Evolutionary conservation across 2,888 invertebrate species (phyloP), one percentile per base, ranked within the genome.

Genomic region (Dioctria linearis): DNA sequence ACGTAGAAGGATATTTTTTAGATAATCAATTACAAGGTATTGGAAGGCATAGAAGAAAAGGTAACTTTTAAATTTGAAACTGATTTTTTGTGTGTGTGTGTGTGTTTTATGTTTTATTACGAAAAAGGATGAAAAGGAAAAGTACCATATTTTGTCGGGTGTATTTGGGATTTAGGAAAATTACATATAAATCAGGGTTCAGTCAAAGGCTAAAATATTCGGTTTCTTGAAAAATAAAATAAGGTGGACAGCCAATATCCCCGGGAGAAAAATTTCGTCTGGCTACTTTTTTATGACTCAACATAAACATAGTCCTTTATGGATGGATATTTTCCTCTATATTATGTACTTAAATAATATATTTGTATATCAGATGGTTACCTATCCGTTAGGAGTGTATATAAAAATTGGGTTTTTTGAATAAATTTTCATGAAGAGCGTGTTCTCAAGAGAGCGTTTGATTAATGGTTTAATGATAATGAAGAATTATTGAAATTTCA

Each of bases 1-100:
- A 82, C 57, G 82, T 81, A 71, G 82, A 83, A 81, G 83, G 83
- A 83, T 83, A 83, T 78, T 83, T 83, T 82, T 80, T 83, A 82
- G 83, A 83, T 83, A 83, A 83, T 80, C 82, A 83, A 83, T 80
- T 83, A 79, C 81, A 82, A 67, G 81, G 81, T 8, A 81, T 82
- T 49, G 82, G 82, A 51, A 57, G 83, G 25, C 83, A 83, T 78
- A 80, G 83, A 51, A 80, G 82, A 71, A 83, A 83, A 83, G 83
- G 83, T 83, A 76, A 81, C 13, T 63, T 9, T 5, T 37, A 78
- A 57, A 61, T 78, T 42, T 63, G 39, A 13, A 61, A 37, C 25
- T 61, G 61, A 8, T 63, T 13, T 39, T 9, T 37, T 63, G 9
- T 39, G 4, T 5, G 6, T 39, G 4, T 5, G 6, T 37, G 6